A percentile compares a stretch with the other conserved stretches of the same genome.
phyloP scores from a whole-genome alignment of 2,797 vertebrate species.

The Dendrocincla tyrannina region DNA sequence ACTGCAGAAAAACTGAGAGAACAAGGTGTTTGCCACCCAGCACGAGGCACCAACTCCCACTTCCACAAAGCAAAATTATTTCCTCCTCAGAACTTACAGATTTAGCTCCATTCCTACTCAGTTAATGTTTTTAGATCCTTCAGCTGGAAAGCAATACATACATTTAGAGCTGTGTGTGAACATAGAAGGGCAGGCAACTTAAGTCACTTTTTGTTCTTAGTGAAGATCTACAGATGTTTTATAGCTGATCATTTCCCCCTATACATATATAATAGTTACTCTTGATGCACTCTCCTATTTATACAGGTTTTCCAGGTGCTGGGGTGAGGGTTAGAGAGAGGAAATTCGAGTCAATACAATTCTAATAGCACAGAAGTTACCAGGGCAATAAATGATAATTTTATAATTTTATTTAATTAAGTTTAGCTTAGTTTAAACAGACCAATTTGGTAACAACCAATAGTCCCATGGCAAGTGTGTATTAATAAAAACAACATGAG shows the following conservation, averaged over 20 bases:
- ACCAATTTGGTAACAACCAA: neutral
- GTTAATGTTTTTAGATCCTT: neutral
- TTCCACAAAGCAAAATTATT: neutral
- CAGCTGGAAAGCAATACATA: neutral
- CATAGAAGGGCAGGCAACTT: neutral
- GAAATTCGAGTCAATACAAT: neutral
- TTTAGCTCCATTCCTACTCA: neutral
- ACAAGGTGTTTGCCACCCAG: neutral
- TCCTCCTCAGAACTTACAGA: neutral
- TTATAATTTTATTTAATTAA: neutral
- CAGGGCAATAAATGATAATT: neutral
- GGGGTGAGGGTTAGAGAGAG: neutral
- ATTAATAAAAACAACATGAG: neutral
- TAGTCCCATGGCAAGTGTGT: fast-evolving
- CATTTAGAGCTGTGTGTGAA: neutral
- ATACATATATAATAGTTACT: fast-evolving
- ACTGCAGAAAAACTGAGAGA: neutral
- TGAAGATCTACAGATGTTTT: neutral
- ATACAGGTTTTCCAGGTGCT: neutral
- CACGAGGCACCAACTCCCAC: neutral
- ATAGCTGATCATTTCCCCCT: fast-evolving
- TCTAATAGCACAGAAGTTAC: neutral
- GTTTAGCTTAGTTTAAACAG: neutral
- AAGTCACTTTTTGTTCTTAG: neutral
- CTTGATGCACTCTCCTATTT: neutral